Conservation (phyloP, 2,888 invertebrate genomes). For the Esperia sulphurella region DNA sequence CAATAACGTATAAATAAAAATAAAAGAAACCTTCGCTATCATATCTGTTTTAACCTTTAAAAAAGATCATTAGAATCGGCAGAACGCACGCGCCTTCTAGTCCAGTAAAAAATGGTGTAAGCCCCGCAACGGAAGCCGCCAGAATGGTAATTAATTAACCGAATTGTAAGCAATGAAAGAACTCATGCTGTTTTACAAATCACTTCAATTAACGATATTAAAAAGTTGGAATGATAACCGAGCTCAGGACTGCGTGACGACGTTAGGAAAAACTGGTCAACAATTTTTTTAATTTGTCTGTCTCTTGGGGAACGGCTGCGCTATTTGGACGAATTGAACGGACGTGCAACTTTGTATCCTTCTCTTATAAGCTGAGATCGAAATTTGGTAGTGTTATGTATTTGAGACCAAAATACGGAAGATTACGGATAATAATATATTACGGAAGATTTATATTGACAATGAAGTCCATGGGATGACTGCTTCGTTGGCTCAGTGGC, state of each 20-base stretch:
- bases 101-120: slow-evolving; percentile 63
- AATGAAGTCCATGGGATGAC: too few relatives aligned
- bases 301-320: slow-evolving; percentile 32
- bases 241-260: slow-evolving; percentile 53
- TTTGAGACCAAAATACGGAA: too few relatives aligned
- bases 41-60: too few relatives aligned
- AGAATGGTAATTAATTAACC: slow-evolving; percentile 75
- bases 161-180: slow-evolving; percentile 78
- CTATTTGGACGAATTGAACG: slow-evolving; percentile 57
- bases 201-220: slow-evolving; percentile 79
- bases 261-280: slow-evolving; percentile 35
- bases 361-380: too few relatives aligned
- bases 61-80: slow-evolving; percentile 22
- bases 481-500: too few relatives aligned
- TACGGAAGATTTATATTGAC: too few relatives aligned
- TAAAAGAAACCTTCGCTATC: too few relatives aligned
- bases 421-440: too few relatives aligned
- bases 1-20: too few relatives aligned
- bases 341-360: slow-evolving; percentile 68
- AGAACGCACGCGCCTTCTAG: slow-evolving; percentile 45
- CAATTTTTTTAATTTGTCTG: slow-evolving; percentile 26
- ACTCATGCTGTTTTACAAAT: slow-evolving; percentile 79
- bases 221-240: slow-evolving; percentile 71
- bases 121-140: slow-evolving; percentile 71
- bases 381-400: too few relatives aligned